Conservation (phyloP, 2,797 vertebrate species). For the Poecilia gillii region DNA sequence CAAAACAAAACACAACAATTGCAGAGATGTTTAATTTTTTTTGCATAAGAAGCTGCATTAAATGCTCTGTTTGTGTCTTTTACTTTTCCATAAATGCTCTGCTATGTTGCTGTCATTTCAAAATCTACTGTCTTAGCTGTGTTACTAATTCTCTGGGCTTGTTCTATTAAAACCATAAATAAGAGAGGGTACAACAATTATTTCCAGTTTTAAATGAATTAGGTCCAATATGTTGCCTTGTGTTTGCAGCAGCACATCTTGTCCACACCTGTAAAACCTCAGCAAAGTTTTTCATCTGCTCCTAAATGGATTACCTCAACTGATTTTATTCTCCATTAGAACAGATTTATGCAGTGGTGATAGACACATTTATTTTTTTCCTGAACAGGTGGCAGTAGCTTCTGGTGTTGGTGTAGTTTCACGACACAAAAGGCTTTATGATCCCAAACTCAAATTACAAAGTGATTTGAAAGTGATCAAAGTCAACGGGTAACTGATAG, state of each 20-base stretch:
- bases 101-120: background rate
- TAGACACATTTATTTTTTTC: background rate
- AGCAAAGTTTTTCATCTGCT: background rate
- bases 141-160: background rate
- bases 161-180: background rate
- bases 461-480: background rate
- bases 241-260: background rate
- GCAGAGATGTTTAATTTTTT: background rate
- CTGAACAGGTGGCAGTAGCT: background rate
- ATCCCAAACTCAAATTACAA: background rate
- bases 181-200: background rate
- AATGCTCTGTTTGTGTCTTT: background rate
- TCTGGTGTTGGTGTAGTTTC: background rate
- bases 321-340: background rate
- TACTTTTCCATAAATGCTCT: background rate
- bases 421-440: background rate
- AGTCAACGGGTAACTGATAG: background rate
- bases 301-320: background rate
- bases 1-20: background rate
- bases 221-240: background rate
- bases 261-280: background rate
- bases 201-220: background rate
- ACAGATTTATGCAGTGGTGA: background rate
- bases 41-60: background rate
- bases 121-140: background rate